Base-by-base conservation (phyloP, 2,797 vertebrate genomes). In the Channallabes apus region DNA sequence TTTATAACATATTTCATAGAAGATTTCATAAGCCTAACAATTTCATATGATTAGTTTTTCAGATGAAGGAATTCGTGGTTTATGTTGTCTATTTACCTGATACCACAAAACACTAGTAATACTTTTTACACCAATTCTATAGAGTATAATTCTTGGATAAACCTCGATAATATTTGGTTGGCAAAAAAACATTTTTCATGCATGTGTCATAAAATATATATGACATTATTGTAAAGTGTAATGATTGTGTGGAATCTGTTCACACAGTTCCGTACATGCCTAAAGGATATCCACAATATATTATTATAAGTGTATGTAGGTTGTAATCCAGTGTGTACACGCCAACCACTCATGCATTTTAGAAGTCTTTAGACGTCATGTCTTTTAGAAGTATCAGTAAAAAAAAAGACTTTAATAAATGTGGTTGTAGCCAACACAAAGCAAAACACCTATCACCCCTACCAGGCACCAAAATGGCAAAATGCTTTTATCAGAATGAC, bases 381-480 rank as follows among this genome's bases (percentile, higher is more conserved):
- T 14, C 51, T 54, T 54, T 54, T 54, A 54, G 51, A 59, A 22
- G 73, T 83, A 22, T 83, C 59, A 67, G 41, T 76, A 51, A 41
- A 59, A 59, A 59, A 85, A 68, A 77, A 62, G 61, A 32, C 18
- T 75, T 67, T 67, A 64, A 72, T 72, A 65, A n/a, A 56, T 32
- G 22, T 38, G 38, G 1, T 72, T 64, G 72, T 46, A 9, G 29
- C 29, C 65, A 59, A 80, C 62, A 81, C 73, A 89, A 87, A 85
- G 88, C 64, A 73, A 90, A 85, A 90, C 90, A 92, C 88, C 86
- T 90, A 94, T 93, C 91, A 90, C 89, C 84, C 82, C 75, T 83
- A 85, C 72, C 92, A 90, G 92, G 90, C 91, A 91, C 91, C 69
- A 81, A 51, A 67, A 91, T 88, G 78, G 72, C 51, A 56, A 85